Conservation (phyloP, 2,113 vertebrate genomes). For the Platichthys stellatus region DNA sequence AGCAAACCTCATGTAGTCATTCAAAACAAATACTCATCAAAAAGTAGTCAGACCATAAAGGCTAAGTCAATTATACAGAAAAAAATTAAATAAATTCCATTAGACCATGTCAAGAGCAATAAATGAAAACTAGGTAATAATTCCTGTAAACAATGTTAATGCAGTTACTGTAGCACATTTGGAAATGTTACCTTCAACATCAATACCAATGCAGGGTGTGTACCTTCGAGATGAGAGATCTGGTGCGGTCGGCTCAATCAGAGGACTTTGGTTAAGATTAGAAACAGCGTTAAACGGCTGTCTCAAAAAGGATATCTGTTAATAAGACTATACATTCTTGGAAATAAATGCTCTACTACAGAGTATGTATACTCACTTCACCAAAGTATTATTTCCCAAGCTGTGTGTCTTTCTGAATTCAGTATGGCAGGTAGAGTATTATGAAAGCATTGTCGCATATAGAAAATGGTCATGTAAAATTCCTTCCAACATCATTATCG, state of each 20-base stretch:
- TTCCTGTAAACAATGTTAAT: slow-evolving; percentile 62
- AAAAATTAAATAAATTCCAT: not conserved
- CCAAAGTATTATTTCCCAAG: slow-evolving; percentile 5
- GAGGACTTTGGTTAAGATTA: slow-evolving; percentile 50
- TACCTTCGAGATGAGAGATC: slow-evolving; percentile 44
- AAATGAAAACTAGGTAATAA: not conserved
- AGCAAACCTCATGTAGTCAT: slow-evolving; percentile 40
- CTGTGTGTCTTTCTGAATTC: slow-evolving; percentile 10
- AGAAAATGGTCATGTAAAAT: slow-evolving; percentile 17
- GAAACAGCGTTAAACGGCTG: slow-evolving; percentile 24
- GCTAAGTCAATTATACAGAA: slow-evolving; percentile 25
- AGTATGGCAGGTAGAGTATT: slow-evolving; percentile 24
- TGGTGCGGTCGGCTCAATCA: slow-evolving; percentile 12
- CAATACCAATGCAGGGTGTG: slow-evolving; percentile 33
- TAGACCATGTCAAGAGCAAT: slow-evolving; percentile 23
- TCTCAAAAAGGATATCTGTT: slow-evolving; percentile 8
- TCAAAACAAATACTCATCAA: slow-evolving; percentile 21
- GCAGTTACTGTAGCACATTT: slow-evolving; percentile 21
- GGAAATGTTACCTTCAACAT: slow-evolving; percentile 21
- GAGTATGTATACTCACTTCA: slow-evolving; percentile 29
- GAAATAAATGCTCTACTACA: slow-evolving; percentile 19
- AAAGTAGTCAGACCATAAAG: slow-evolving; percentile 6
- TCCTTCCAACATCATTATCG: slow-evolving; percentile 10
- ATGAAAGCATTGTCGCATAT: slow-evolving; percentile 44
- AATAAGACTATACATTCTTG: slow-evolving; percentile 46